Evolutionary conservation across 2,888 invertebrate species (phyloP).

Genomic region (Eupsilia transversa): DNA sequence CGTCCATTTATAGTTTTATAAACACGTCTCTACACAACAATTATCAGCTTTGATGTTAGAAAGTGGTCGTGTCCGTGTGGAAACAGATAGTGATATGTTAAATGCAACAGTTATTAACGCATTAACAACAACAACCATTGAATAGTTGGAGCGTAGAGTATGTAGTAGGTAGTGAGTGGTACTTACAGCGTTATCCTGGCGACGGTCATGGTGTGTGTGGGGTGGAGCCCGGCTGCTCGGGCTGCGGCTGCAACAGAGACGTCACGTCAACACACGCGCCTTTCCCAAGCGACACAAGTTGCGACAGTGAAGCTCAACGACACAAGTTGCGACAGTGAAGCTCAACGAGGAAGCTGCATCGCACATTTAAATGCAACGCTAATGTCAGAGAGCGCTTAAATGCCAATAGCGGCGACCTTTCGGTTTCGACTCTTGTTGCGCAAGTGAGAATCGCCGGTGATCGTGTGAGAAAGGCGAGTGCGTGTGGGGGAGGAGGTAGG

Average conservation of each 20-base stretch:
- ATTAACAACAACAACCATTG: slow-evolving; percentile 49
- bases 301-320: slow-evolving; percentile 89
- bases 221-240: slow-evolving; percentile 80
- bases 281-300: slow-evolving; percentile 88
- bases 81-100: slow-evolving; percentile 60
- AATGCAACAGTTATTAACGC: slow-evolving; percentile 64
- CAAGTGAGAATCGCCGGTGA: slow-evolving; percentile 87
- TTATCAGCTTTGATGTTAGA: slow-evolving; percentile 79
- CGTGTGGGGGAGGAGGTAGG: slow-evolving; percentile 75
- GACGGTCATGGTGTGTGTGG: slow-evolving; percentile 78
- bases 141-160: slow-evolving; percentile 19
- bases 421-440: slow-evolving; percentile 86
- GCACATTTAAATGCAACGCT: slow-evolving; percentile 89
- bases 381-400: slow-evolving; percentile 90
- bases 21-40: slow-evolving; percentile 72
- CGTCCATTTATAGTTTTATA: slow-evolving; percentile 50
- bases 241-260: slow-evolving; percentile 88
- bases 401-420: slow-evolving; percentile 90
- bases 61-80: slow-evolving; percentile 78
- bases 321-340: slow-evolving; percentile 88
- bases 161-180: slow-evolving; percentile 51
- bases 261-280: slow-evolving; percentile 88
- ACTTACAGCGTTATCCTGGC: slow-evolving; percentile 87
- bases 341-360: slow-evolving; percentile 90
- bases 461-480: slow-evolving; percentile 88